Conservation (phyloP, 2,113 vertebrate genomes). For the Chlorodrepanis virens region DNA sequence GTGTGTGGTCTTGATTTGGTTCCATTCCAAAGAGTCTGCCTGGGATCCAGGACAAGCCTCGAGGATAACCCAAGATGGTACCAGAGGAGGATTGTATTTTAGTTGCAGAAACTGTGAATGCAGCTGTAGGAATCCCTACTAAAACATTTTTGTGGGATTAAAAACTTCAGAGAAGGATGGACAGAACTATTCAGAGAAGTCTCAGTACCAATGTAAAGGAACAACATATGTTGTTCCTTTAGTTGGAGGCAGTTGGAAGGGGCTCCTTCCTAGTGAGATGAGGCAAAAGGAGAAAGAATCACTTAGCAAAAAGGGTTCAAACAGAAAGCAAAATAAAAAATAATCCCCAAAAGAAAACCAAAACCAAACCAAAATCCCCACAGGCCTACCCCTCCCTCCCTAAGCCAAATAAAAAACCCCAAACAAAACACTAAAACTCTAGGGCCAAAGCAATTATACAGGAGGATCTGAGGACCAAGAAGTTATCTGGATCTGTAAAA, state of each 20-base stretch:
- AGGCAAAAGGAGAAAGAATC: neutral
- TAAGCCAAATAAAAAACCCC: neutral
- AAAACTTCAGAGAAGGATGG: neutral
- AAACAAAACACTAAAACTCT: neutral
- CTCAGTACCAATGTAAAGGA: neutral
- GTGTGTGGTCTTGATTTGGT: neutral
- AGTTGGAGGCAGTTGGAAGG: neutral
- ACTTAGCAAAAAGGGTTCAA: neutral
- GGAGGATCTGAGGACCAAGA: neutral
- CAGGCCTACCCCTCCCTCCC: neutral
- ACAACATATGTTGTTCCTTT: neutral
- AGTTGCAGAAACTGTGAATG: neutral
- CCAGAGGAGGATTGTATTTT: neutral
- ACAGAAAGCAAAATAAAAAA: neutral
- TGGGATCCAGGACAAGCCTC: neutral
- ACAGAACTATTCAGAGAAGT: neutral
- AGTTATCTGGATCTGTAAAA: neutral
- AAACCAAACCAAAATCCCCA: neutral
- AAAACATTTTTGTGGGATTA: neutral
- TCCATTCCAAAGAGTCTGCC: neutral
- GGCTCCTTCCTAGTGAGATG: neutral
- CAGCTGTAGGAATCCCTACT: neutral
- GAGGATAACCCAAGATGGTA: neutral
- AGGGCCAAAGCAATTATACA: neutral
- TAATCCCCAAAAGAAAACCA: neutral